Evolutionary conservation across 2,797 vertebrate species (phyloP), one percentile per base, ranked within the genome.

Genomic region (Typhlichthys subterraneus): DNA sequence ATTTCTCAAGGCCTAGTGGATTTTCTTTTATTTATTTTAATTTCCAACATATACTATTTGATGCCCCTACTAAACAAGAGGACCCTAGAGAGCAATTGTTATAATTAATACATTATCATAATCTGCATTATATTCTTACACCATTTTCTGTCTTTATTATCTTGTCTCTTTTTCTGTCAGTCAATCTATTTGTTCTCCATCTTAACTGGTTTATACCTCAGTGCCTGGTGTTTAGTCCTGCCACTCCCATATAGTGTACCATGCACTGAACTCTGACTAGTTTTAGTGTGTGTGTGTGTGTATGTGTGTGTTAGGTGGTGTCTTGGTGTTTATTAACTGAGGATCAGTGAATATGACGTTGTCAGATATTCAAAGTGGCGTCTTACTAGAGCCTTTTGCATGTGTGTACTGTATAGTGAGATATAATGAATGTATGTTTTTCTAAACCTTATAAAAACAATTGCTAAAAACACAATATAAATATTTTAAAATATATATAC

Each of bases 31-130:
- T 86, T 95, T 97, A 38, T 38, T 38, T 38, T 38, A 38, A 38
- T 38, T 38, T 38, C 33, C 33, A 38, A 38, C 33, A 38, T 38
- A 6, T 38, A 6, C 95, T 92, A 94, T 98, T 97, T 98, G 94
- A 98, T 96, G 94, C 94, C 93, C 91, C 93, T 90, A 93, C 92
- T 96, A 96, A 96, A 96, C 94, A 96, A 94, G 94, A 94, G 85
- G 92, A 95, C 95, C 94, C 92, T 87, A 74, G 93, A 92, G 94
- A 95, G 92, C 93, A 88, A 89, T 92, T 93, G 96, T 96, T 93
- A 95, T 96, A 96, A 94, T 96, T 93, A 93, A 85, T 95, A 82
- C 63, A 80, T 79, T 80, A 57, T 15, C 15, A 5, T 53, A 88
- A 90, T 89, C 77, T 89, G 69, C 77, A 88, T 88, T 81, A 88